Percentiles rank a stretch among this genome's conserved stretches.
phyloP scores from a whole-genome alignment of 2,113 vertebrate species.

The Nycticebus coucang region DNA sequence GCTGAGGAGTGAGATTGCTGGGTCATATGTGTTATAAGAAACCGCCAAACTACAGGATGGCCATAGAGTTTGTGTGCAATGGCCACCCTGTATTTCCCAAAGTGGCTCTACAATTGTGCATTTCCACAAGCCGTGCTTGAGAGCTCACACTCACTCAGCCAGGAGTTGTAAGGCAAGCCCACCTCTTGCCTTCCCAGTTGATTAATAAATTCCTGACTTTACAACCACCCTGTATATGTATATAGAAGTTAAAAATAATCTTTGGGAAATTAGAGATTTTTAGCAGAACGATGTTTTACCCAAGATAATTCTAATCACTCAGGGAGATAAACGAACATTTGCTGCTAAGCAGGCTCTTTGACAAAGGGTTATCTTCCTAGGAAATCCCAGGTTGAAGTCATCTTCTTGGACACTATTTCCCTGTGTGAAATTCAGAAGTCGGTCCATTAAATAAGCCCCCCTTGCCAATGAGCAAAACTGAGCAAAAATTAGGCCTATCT shows the following conservation, averaged over 20 bases:
- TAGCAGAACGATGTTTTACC: background rate
- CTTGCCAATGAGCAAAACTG: background rate
- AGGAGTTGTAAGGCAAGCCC: background rate
- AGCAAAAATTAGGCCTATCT: background rate
- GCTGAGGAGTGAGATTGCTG: background rate
- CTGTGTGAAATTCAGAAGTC: background rate
- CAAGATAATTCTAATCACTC: background rate
- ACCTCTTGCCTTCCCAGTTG: background rate
- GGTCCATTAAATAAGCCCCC: background rate
- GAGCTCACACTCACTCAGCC: background rate
- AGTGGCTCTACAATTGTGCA: background rate
- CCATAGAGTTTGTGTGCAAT: too few species aligned
- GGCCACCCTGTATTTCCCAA: background rate
- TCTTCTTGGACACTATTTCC: background rate
- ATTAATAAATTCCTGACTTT: background rate
- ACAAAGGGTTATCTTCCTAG: background rate
- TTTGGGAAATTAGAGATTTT: conserved; percentile 15
- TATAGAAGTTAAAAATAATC: background rate
- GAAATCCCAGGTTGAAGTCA: background rate
- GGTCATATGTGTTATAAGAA: background rate
- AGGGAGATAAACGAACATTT: background rate
- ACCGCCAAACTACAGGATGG: background rate
- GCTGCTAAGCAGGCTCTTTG: background rate
- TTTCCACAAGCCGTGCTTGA: background rate
- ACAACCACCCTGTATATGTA: too few species aligned